These are phyloP conservation scores for Fregetta grallaria DNA, from an alignment of 2,113 vertebrate species.

Conservation along the genomic window DNA sequence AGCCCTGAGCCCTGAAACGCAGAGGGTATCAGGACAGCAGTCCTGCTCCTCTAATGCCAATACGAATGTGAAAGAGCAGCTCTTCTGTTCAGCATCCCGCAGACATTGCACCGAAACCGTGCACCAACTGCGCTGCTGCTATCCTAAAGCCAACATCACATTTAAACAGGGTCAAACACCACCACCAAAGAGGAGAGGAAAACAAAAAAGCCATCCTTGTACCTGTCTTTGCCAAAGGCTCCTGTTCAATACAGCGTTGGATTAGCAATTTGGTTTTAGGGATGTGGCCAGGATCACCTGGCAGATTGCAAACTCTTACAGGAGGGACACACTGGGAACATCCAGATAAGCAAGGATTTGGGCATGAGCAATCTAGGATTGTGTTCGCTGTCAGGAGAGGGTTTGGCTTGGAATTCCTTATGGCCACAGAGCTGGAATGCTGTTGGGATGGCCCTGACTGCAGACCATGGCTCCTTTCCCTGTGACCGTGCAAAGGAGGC, in stretches of 20 bases:
- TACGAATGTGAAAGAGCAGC: accelerated
- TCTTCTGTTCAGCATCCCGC: neutral
- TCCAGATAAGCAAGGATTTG: neutral
- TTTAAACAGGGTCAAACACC: neutral
- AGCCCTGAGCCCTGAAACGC: neutral
- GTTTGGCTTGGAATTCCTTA: neutral
- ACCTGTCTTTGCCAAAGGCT: neutral
- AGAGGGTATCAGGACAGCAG: neutral
- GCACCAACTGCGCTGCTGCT: neutral
- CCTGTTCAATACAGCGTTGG: neutral
- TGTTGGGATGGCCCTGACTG: neutral
- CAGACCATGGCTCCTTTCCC: neutral
- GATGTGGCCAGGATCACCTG: neutral
- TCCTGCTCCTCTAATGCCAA: neutral
- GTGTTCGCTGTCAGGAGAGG: neutral
- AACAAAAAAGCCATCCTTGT: neutral
- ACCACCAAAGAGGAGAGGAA: neutral
- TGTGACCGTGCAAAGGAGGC: neutral
- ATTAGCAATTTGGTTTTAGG: neutral
- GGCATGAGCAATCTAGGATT: neutral
- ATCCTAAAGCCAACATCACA: neutral
- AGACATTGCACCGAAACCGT: neutral
- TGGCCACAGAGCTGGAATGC: neutral
- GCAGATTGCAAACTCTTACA: neutral
- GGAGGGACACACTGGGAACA: neutral